These are phyloP conservation scores for Tenrec ecaudatus DNA, from an alignment of 2,113 vertebrate genomes.

Conservation along the genomic window DNA sequence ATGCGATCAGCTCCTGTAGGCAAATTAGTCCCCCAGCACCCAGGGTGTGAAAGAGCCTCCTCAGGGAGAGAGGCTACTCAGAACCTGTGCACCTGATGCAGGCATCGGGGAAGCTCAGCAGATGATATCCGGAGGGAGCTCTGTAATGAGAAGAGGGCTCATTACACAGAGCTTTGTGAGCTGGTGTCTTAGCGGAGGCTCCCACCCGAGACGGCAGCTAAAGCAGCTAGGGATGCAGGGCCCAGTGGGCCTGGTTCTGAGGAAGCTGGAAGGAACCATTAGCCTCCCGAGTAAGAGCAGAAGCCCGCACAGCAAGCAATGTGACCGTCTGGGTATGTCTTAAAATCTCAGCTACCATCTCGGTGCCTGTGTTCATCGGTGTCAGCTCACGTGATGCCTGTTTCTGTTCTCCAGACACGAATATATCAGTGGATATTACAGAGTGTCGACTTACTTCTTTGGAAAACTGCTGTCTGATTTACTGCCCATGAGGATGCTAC, in stretches of 20 bases:
- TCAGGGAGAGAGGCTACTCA: not conserved
- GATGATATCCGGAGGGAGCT: no score
- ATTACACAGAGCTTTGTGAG: not conserved
- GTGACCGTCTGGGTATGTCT: not conserved
- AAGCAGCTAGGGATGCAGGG: not conserved
- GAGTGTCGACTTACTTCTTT: slow-evolving; percentile 94
- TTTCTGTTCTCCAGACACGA: slow-evolving; percentile 91
- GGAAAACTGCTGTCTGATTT: slow-evolving; percentile 93
- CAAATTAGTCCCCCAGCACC: not conserved
- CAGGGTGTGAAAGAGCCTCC: not conserved
- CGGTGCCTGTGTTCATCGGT: not conserved
- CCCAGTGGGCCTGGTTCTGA: no score
- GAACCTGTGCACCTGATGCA: not conserved
- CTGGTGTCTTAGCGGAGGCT: not conserved
- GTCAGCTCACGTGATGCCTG: not conserved
- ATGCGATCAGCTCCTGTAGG: not conserved
- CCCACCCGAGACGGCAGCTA: no score
- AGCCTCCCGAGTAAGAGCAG: no score
- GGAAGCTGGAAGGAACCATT: not conserved
- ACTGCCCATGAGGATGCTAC: slow-evolving; percentile 91
- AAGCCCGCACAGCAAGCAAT: not conserved
- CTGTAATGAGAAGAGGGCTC: not conserved
- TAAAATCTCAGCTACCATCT: not conserved
- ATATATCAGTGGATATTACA: slow-evolving; percentile 97
- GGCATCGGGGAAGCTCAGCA: not conserved